These are phyloP conservation scores for Arge pagana DNA, from an alignment of 2,888 invertebrate genomes.

Conservation along the genomic window DNA sequence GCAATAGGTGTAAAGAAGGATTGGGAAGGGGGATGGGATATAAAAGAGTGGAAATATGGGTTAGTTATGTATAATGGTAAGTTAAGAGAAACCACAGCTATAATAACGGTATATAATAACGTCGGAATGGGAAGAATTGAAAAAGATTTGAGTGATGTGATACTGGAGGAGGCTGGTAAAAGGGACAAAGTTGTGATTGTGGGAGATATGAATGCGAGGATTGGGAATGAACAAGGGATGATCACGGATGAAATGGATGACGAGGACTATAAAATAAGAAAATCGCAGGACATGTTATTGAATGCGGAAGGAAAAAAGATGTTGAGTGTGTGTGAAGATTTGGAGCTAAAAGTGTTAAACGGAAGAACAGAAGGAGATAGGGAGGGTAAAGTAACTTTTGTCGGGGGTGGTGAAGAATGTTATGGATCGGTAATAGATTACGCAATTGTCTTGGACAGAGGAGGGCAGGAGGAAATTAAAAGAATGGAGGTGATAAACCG, in stretches of 20 bases:
- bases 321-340: not conserved
- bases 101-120: not conserved
- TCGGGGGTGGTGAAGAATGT: not conserved
- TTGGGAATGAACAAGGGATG: not conserved
- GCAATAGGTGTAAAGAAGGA: not conserved
- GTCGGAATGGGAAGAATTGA: not conserved
- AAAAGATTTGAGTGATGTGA: not conserved
- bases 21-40: not conserved
- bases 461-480: not conserved
- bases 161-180: not conserved
- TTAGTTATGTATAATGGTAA: not conserved
- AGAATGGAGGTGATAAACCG: not conserved
- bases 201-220: not conserved
- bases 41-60: slow-evolving; percentile 5
- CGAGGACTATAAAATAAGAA: not conserved
- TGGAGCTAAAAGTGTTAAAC: not conserved
- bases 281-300: not conserved
- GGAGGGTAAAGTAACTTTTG: not conserved
- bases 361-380: not conserved
- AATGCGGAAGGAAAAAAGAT: slow-evolving; percentile 2
- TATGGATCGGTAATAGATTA: slow-evolving; percentile 5
- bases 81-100: not conserved
- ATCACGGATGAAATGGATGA: no score
- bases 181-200: not conserved
- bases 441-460: not conserved